phyloP scores from a whole-genome alignment of 2,888 invertebrate species.

The Mystacides longicornis region DNA sequence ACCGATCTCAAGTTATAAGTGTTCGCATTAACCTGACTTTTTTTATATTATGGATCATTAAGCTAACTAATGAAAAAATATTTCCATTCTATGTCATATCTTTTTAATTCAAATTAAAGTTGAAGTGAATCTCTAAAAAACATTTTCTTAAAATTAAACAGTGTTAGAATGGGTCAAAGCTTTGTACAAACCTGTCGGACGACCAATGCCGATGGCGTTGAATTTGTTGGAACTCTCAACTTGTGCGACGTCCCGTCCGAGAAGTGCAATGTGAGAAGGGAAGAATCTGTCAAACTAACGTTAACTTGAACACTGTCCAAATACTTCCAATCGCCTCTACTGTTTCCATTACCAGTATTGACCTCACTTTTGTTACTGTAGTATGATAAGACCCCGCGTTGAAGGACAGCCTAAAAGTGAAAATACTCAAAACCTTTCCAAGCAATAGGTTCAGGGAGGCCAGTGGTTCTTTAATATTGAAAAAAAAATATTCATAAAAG shows the following conservation, averaged over 20 bases:
- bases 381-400: conserved; percentile 59
- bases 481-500: too few species aligned
- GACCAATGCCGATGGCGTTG: conserved; percentile 33
- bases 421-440: background rate
- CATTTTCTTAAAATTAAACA: too few species aligned
- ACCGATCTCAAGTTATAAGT: too few species aligned
- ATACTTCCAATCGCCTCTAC: conserved; percentile 54
- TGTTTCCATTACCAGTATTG: conserved; percentile 47
- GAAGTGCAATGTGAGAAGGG: conserved; percentile 44
- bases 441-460: too few species aligned
- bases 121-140: too few species aligned
- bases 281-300: conserved; percentile 40
- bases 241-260: conserved; percentile 53
- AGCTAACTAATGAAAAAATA: too few species aligned
- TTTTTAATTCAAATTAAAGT: too few species aligned
- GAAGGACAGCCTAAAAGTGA: conserved; percentile 49
- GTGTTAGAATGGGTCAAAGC: too few species aligned
- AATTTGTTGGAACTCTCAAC: conserved; percentile 41
- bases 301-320: conserved; percentile 52
- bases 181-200: conserved; percentile 39
- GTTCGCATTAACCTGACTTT: too few species aligned
- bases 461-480: too few species aligned
- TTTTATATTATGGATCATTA: too few species aligned
- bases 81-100: too few species aligned
- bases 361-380: conserved; percentile 56